Percentiles rank a stretch among this genome's conserved stretches.
phyloP scores from a whole-genome alignment of 2,888 invertebrate species.

The Caenorhabditis sp. region DNA sequence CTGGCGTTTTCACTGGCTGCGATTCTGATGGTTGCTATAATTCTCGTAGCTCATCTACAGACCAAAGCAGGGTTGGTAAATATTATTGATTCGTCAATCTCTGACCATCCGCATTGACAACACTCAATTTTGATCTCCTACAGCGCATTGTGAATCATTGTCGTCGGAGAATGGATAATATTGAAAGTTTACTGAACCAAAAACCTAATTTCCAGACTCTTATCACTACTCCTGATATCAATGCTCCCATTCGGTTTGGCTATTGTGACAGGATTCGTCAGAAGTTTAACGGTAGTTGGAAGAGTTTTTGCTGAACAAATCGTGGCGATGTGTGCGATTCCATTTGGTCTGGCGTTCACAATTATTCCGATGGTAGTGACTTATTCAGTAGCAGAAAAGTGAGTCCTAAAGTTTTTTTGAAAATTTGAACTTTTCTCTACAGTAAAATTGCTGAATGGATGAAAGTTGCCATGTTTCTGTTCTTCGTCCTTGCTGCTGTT shows the following conservation, averaged over 20 bases:
- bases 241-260: slow-evolving; percentile 75
- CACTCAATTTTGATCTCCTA: too few relatives aligned
- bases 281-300: slow-evolving; percentile 77
- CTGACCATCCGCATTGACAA: too few relatives aligned
- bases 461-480: slow-evolving; percentile 67
- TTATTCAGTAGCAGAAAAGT: slow-evolving; percentile 73
- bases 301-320: slow-evolving; percentile 78
- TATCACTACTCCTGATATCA: slow-evolving; percentile 64
- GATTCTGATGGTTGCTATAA: slow-evolving; percentile 61
- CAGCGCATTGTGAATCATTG: too few relatives aligned
- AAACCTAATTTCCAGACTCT: slow-evolving; percentile 45
- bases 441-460: slow-evolving; percentile 77
- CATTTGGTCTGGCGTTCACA: slow-evolving; percentile 75
- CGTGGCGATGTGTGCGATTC: slow-evolving; percentile 70
- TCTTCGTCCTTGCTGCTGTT: slow-evolving; percentile 68
- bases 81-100: not conserved
- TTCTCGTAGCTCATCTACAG: slow-evolving; percentile 55
- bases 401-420: slow-evolving; percentile 29
- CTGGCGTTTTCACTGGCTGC: slow-evolving; percentile 71
- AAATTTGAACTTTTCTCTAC: not conserved
- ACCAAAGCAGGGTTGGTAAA: slow-evolving; percentile 48
- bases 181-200: not conserved
- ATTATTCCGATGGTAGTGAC: slow-evolving; percentile 71
- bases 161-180: too few relatives aligned
- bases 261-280: slow-evolving; percentile 72